Evolutionary conservation across 2,888 invertebrate species (phyloP).

Genomic region (Dendrolimus houi): DNA sequence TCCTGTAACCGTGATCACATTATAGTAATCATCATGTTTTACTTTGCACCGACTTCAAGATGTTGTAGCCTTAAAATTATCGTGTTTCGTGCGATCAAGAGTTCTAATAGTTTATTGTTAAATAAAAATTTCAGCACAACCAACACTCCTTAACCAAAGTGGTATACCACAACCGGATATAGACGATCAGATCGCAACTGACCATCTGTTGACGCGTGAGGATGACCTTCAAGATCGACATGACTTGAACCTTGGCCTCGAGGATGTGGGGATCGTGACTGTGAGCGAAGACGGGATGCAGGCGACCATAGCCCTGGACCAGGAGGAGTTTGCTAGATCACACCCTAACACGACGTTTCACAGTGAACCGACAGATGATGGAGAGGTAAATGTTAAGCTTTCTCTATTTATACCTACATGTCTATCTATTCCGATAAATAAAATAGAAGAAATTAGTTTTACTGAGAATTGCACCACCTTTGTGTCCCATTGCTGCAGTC

Average conservation of each 20-base stretch:
- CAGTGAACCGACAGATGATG: slow-evolving; percentile 59
- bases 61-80: too few species aligned
- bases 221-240: slow-evolving; percentile 28
- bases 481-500: too few species aligned
- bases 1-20: too few species aligned
- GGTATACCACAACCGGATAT: slow-evolving; percentile 52
- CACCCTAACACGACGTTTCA: slow-evolving; percentile 72
- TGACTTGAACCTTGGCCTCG: slow-evolving; percentile 46
- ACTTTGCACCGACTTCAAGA: too few species aligned
- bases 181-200: slow-evolving; percentile 64
- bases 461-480: too few species aligned
- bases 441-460: too few species aligned
- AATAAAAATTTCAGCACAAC: slow-evolving; percentile 40
- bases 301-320: slow-evolving; percentile 51
- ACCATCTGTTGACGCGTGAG: slow-evolving; percentile 37
- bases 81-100: too few species aligned
- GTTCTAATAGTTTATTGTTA: background rate
- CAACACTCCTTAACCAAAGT: slow-evolving; percentile 34
- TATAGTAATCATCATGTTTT: too few species aligned
- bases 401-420: background rate
- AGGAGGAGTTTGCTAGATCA: slow-evolving; percentile 67
- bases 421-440: too few species aligned
- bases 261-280: slow-evolving; percentile 60
- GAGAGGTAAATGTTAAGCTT: slow-evolving; percentile 31
- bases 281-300: slow-evolving; percentile 57